These are phyloP conservation scores for Muscicapa comitata DNA, from an alignment of 2,797 vertebrate species.

Conservation along the genomic window DNA sequence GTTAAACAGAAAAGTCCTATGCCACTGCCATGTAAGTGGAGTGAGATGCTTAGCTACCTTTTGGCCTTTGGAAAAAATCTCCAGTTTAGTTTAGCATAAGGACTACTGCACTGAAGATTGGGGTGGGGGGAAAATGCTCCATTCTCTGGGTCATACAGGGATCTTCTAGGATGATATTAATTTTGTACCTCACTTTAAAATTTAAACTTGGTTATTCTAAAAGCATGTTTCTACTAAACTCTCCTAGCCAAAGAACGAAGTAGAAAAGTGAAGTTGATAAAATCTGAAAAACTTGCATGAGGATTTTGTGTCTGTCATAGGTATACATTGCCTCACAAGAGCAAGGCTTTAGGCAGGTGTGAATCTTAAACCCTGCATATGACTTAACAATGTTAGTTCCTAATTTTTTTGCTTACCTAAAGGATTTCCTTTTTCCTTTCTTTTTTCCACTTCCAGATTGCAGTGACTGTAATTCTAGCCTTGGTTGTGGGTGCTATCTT, in stretches of 20 bases:
- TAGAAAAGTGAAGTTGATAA: neutral
- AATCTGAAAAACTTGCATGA: neutral
- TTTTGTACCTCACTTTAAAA: neutral
- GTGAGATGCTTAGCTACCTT: neutral
- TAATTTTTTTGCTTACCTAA: neutral
- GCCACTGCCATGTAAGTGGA: neutral
- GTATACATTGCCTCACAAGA: neutral
- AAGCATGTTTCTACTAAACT: neutral
- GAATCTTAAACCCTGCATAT: neutral
- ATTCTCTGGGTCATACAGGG: neutral
- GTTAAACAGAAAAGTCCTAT: neutral
- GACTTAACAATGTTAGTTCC: neutral
- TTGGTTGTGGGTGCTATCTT: slow-evolving; percentile 71
- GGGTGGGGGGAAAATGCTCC: neutral
- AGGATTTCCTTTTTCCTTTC: neutral
- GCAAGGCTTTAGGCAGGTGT: neutral
- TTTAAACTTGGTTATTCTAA: neutral
- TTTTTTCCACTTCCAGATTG: slow-evolving; percentile 34
- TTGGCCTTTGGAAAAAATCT: neutral
- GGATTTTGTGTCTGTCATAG: neutral
- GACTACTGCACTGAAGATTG: neutral
- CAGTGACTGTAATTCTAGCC: slow-evolving; percentile 48
- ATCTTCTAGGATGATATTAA: neutral
- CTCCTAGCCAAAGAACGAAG: neutral
- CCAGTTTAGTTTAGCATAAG: neutral